Evolutionary conservation across 2,888 invertebrate species (phyloP), one percentile per base, ranked within the genome.

Genomic region (Oligia strigilis): DNA sequence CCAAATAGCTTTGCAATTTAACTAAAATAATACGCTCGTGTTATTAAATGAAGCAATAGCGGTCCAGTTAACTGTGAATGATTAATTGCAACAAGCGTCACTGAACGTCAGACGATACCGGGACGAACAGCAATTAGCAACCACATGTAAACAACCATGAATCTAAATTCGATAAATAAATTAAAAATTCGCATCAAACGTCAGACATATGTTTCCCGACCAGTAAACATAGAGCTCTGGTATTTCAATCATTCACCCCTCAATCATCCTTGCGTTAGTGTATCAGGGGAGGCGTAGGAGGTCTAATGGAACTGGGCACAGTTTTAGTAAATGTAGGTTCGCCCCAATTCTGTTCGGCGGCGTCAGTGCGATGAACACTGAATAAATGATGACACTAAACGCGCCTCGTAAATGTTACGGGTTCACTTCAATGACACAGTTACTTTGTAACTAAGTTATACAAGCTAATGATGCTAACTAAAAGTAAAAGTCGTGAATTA

Each of bases 381-480:
- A 91, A 90, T 90, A 86, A 90, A 89, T 87, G 82, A 88, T 90
- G 84, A 78, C 75, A 85, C 82, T 89, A 79, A 88, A 85, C 84
- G 83, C 69, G 78, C 72, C 65, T 89, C 67, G 69, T 82, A 82
- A 87, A 85, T 82, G 71, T 81, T 83, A 81, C 72, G 72, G 67
- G 69, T 77, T 77, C 67, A 82, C 66, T 77, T 82, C 66, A 85
- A 78, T 77, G 62, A 77, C 72, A 78, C 78, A 80, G 81, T 88
- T 83, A 81, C 78, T 77, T 67, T 72, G 72, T 74, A 58, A 58
- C 69, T 66, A 64, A 75, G 40, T 71, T 66, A 70, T 76, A 79
- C 52, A 69, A 69, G 72, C 23, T 76, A 66, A 84, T 78, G 71
- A 82, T 65, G 55, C 66, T 65, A 75, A 84, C 36, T 70, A 77